Conservation (phyloP, 2,797 vertebrate species). For the Rhynchonycteris naso region DNA sequence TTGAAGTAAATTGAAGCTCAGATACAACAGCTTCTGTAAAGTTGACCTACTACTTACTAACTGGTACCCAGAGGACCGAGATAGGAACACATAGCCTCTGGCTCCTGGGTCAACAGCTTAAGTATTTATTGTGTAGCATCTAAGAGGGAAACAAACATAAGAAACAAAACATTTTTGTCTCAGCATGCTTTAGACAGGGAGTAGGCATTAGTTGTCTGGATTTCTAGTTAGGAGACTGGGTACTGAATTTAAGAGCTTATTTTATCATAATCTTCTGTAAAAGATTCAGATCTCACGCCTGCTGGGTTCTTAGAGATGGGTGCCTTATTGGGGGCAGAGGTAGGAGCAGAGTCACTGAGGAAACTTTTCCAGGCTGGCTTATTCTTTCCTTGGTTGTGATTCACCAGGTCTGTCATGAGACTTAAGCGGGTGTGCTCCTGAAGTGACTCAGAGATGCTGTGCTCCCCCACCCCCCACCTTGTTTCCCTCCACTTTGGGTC, state of each 20-base stretch:
- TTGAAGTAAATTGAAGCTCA: constrained; percentile 10
- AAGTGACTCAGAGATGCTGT: background rate
- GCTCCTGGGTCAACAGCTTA: background rate
- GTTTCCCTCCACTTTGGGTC: background rate
- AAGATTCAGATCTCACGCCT: background rate
- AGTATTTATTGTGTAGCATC: background rate
- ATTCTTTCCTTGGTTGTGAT: constrained; percentile 24
- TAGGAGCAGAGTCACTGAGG: background rate
- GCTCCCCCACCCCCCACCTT: background rate
- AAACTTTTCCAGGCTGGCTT: background rate
- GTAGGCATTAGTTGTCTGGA: background rate
- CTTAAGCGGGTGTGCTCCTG: background rate
- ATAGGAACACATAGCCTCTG: background rate
- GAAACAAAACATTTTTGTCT: background rate
- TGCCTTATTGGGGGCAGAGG: background rate
- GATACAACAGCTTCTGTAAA: background rate
- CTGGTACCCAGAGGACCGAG: background rate
- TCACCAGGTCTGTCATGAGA: background rate
- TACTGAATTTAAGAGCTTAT: constrained; percentile 36
- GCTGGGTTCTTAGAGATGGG: constrained; percentile 1
- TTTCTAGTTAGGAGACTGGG: background rate
- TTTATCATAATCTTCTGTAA: constrained; percentile 13
- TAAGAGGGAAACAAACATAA: background rate
- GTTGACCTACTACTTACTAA: background rate
- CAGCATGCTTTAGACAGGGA: background rate